Evolutionary conservation across 2,888 invertebrate genomes (phyloP), one percentile per base, ranked within the genome.

Genomic region (Matsumyia berberina): DNA sequence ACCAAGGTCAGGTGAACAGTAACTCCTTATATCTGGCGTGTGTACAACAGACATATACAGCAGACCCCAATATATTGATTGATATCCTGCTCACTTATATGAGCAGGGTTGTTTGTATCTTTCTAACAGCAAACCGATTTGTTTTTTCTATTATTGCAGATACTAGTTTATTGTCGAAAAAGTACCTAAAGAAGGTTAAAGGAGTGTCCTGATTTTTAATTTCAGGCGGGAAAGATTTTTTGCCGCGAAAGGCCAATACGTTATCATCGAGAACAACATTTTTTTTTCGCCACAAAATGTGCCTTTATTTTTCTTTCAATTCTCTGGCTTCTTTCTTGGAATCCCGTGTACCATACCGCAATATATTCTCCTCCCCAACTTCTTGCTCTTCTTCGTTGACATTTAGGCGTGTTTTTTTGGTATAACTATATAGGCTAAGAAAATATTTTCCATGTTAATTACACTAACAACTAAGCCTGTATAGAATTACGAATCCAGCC

Each of bases 1-100:
- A 57, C 57, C 57, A 58, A 70, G 17, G 9, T 70, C 29, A 19
- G 15, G 44, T 44, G 44, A 44, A 0, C 15, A 44, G 12, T 44
- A 44, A 44, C 15, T 44, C 44, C 44, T 44, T 44, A 44, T 15
- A 15, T 44, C 6, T 44, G 15, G 15, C 44, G 15, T 44, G 44
- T 15, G 44, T 8, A 44, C 15, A 4, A 15, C 44, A 44, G 44
- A 44, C 44, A 15, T 44, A 44, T 44, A 44, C 44, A 44, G 15
- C 44, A 44, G 44, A 44, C 44, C 15, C 6, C 15, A 15, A 44
- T 66, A n/a, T 37, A 66, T 24, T 51, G 51, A 24, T 33, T 29
- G 29, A 51, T 53, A 39, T 66, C 11, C 12, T 42, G 42, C 39
- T 24, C 42, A 15, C 15, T 31, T 60, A 44, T 42, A 24, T 42